Evolutionary conservation across 2,888 invertebrate genomes (phyloP).

Genomic region (Ichneumoninae sp.): DNA sequence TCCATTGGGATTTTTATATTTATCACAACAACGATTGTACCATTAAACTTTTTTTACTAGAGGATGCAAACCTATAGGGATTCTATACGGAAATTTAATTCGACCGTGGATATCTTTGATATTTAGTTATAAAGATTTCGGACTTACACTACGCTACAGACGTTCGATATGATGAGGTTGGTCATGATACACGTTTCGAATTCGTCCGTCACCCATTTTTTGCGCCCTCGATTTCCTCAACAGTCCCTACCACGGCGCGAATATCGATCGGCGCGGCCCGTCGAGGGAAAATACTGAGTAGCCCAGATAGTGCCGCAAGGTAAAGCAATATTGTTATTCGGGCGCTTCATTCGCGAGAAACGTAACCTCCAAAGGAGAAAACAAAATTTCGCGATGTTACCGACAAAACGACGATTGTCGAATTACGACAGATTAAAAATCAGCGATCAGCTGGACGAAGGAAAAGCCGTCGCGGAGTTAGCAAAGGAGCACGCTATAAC

Average conservation of each 20-base stretch:
- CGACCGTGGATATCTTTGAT: too few species aligned
- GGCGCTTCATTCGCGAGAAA: background rate
- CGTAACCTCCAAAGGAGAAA: background rate
- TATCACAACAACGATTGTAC: too few species aligned
- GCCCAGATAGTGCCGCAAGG: background rate
- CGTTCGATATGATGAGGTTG: too few species aligned
- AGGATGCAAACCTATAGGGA: too few species aligned
- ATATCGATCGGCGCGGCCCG: background rate
- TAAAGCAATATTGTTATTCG: background rate
- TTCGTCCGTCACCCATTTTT: background rate
- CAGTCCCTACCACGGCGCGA: background rate
- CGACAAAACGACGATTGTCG: background rate
- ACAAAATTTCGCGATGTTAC: background rate
- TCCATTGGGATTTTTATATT: too few species aligned
- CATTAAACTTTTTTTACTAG: too few species aligned
- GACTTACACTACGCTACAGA: too few species aligned
- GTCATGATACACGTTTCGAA: too few species aligned
- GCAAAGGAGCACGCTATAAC: background rate
- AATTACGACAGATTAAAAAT: slow-evolving; percentile 20
- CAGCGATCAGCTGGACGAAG: slow-evolving; percentile 13
- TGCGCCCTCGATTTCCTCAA: background rate
- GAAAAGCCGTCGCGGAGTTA: background rate
- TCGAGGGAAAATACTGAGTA: background rate
- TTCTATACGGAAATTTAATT: too few species aligned
- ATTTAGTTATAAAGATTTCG: too few species aligned